Conservation (phyloP, 1,140 invertebrate genomes). For the Macrosteles quadrilineatus region DNA sequence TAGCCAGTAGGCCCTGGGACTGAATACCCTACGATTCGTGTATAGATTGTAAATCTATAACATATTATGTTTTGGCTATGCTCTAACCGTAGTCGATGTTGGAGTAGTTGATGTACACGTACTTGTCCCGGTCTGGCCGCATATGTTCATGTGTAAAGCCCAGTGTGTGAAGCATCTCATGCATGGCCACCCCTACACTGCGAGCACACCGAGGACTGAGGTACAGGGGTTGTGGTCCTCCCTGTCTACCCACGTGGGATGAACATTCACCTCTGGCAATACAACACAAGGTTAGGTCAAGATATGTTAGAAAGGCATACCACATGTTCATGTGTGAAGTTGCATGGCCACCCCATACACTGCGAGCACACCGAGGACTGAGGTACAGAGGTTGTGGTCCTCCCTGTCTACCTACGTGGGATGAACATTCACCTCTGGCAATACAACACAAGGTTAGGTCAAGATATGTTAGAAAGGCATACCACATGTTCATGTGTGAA, state of each 20-base stretch:
- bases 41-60: too few species aligned
- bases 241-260: constrained; percentile 3
- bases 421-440: background rate
- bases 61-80: too few species aligned
- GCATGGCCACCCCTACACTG: constrained; percentile 51
- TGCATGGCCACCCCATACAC: constrained; percentile 54
- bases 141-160: constrained; percentile 60
- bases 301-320: constrained; percentile 57
- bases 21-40: too few species aligned
- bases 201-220: background rate
- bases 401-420: background rate
- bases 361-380: background rate
- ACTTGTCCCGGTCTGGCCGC: constrained; percentile 55
- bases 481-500: constrained; percentile 55
- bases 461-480: too few species aligned
- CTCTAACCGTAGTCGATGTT: constrained; percentile 53
- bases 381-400: background rate
- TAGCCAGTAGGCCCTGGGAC: too few species aligned
- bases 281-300: constrained; percentile 49
- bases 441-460: constrained; percentile 45
- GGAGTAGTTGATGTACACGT: constrained; percentile 56
- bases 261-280: background rate
- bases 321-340: constrained; percentile 56
- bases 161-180: constrained; percentile 58
- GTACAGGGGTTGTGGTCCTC: background rate